These are phyloP conservation scores for Myoxocephalus aenaeus DNA, from an alignment of 2,797 vertebrate genomes.

Conservation along the genomic window DNA sequence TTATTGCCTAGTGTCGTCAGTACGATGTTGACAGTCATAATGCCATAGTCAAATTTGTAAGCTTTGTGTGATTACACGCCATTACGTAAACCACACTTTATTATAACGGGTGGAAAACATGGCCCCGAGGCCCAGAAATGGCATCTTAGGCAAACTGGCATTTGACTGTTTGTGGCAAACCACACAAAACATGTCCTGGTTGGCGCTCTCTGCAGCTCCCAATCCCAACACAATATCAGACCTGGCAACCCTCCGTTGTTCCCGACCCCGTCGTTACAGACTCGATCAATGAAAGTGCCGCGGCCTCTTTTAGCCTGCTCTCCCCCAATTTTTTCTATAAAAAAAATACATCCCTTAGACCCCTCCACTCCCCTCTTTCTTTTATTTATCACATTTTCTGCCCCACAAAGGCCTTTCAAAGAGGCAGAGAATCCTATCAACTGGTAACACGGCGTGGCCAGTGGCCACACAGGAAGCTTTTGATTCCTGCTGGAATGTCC, in stretches of 20 bases:
- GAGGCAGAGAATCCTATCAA: conserved; percentile 65
- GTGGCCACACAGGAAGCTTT: conserved; percentile 64
- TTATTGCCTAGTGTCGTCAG: conserved; percentile 15
- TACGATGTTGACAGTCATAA: conserved; percentile 31
- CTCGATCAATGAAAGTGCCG: conserved; percentile 50
- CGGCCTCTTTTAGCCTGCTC: conserved; percentile 27
- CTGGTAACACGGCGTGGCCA: conserved; percentile 47
- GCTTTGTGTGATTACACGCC: conserved; percentile 34
- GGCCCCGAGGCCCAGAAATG: background rate
- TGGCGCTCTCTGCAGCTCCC: conserved; percentile 18
- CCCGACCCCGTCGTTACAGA: conserved; percentile 49
- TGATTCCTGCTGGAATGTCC: conserved; percentile 59
- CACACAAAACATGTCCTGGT: conserved; percentile 24
- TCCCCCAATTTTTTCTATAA: conserved; percentile 16
- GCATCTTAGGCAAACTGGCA: conserved; percentile 32
- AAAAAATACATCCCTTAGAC: conserved; percentile 35
- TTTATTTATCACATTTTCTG: conserved; percentile 70
- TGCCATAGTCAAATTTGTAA: conserved; percentile 19
- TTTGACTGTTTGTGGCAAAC: conserved; percentile 15
- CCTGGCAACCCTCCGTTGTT: conserved; percentile 18
- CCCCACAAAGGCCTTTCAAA: conserved; percentile 45
- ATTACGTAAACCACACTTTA: conserved; percentile 27
- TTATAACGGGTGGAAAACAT: background rate
- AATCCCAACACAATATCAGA: conserved; percentile 40
- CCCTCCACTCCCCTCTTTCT: conserved; percentile 16